Evolutionary conservation across 1,140 invertebrate species (phyloP), one percentile per base, ranked within the genome.

Genomic region (Camponotus vicinus): DNA sequence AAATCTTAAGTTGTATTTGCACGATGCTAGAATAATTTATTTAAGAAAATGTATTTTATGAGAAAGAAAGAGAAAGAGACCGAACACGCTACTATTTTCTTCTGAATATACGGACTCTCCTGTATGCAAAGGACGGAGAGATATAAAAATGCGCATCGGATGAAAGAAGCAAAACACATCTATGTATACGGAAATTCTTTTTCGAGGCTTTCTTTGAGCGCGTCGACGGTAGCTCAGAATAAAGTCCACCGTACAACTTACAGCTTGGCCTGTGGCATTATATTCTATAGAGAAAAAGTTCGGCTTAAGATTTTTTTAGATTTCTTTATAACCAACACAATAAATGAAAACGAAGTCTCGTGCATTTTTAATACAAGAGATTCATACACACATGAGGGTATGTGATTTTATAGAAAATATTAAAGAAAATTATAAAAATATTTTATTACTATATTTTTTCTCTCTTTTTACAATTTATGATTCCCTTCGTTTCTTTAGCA

Each of bases 141-240:
- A 73, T 55, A 88, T 57, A 88, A 88, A 88, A 77, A 78, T 59
- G 71, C 52, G 49, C 73, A 75, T 73, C 21, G 73, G 77, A 69
- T 52, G 57, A 67, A 73, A 71, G 78, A 55, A 59, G 57, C 49
- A 85, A 71, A 63, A 71, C 15, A 83, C 55, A 82, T 42, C 21
- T 32, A 40, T 42, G 59, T 37, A 85, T n/a, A 88, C 49, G 64
- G 40, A 63, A 84, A 88, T 77, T 57, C 79, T 78, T 88, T 78
- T 78, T 73, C 71, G 61, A 42, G 40, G 40, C 45, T 63, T 71
- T 84, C 86, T 84, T 88, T 88, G 86, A 85, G 34, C 57, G 34
- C 64, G 34, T 82, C 79, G 69, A 83, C 63, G 55, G 71, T 49
- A 42, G 75, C 37, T 63, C 15, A 32, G 21, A 59, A 78, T 80